Evolutionary conservation across 2,888 invertebrate species (phyloP), one percentile per base, ranked within the genome.

Genomic region (Chloroclysta siterata): DNA sequence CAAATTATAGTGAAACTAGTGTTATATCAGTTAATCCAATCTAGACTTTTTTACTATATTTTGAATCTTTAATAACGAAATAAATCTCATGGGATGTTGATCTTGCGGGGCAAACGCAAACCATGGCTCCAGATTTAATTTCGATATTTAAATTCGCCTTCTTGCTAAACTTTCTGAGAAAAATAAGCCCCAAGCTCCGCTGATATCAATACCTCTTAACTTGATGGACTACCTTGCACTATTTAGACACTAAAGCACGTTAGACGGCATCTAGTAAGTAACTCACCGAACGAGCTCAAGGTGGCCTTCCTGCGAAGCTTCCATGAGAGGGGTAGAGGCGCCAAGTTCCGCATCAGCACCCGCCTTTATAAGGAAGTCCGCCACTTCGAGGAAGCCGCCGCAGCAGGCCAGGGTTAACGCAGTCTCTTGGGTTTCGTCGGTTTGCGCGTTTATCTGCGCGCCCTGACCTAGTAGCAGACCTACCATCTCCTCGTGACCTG

Each of bases 341-440:
- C 98, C 99, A 46, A 98, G 94, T 87, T 99, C 99, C 55, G 98
- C 95, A 84, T 99, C 98, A 3, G 99, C 99, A 48, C 98, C 99
- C 54, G 98, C 97, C 86, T 98, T 98, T 75, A 99, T 96, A 57
- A 99, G 95, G 89, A 98, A 98, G 86, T 99, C 98, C 0, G 98
- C 98, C 53, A 93, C 93, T 84, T 99, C 99, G 50, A 97, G 95
- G 88, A 99, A 99, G 72, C 98, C 98, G 29, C 98, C 98, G 88
- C 98, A 98, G 84, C 98, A 98, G 13, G 98, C 98, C 69, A 99
- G 93, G 11, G 98, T 98, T 29, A 99, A 90, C 2, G 99, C 98
- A 0, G 99, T 99, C 91, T 99, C 99, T 85, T 99, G 99, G 2
- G 99, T 99, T 88, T 99, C 99, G 87, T 99, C 99, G 1, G 99